phyloP scores from a whole-genome alignment of 2,113 vertebrate genomes.

The Alces alces region DNA sequence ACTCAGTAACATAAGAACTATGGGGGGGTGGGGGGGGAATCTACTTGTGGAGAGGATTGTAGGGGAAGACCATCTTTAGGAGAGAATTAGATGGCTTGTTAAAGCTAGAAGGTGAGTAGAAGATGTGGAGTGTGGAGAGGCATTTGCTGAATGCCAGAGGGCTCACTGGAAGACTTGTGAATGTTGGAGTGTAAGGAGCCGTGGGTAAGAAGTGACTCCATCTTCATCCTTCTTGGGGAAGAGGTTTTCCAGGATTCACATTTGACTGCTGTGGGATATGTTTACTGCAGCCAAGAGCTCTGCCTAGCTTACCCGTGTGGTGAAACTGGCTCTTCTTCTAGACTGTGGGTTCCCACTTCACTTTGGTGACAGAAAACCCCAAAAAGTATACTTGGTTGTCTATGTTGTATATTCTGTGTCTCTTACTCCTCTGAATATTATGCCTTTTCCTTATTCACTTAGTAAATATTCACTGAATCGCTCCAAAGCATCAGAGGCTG shows the following conservation, averaged over 20 bases:
- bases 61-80: neutral
- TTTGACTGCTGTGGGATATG: neutral
- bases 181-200: neutral
- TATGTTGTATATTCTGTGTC: neutral
- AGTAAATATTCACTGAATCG: neutral
- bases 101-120: neutral
- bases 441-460: neutral
- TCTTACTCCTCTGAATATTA: neutral
- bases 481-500: neutral
- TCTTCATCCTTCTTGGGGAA: neutral
- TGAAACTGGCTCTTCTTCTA: neutral
- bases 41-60: neutral
- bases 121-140: neutral
- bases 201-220: neutral
- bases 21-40: neutral
- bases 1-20: accelerated
- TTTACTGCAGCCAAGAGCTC: neutral
- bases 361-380: neutral
- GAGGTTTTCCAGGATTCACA: neutral
- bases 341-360: neutral
- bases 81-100: neutral
- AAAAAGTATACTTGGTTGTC: neutral
- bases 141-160: neutral
- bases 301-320: neutral
- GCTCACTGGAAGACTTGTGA: neutral